phyloP scores from a whole-genome alignment of 1,140 invertebrate species.

The Saxidomus purpurata region DNA sequence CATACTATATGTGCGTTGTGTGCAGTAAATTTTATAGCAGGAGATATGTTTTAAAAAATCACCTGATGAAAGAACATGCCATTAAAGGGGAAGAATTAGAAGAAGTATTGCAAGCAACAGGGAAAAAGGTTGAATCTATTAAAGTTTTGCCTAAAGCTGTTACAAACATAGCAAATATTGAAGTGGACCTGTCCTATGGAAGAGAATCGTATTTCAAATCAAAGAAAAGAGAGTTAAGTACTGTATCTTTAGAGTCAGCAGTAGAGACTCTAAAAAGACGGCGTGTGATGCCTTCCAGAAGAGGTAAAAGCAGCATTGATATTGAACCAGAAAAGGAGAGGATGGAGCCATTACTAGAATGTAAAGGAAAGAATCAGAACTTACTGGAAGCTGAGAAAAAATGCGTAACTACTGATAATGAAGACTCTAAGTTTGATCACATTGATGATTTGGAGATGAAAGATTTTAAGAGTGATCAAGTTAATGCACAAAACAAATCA shows the following conservation, averaged over 20 bases:
- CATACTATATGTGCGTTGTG: conserved; percentile 36
- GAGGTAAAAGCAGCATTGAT: neutral
- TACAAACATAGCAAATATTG: neutral
- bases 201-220: neutral
- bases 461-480: too few species aligned
- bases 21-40: conserved; percentile 12
- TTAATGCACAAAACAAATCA: too few species aligned
- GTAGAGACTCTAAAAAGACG: neutral
- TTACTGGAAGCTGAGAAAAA: too few species aligned
- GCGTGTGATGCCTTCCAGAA: neutral
- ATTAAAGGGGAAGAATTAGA: conserved; percentile 18
- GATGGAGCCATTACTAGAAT: neutral
- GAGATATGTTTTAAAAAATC: conserved; percentile 20
- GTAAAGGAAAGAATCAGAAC: neutral
- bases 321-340: neutral
- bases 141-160: neutral
- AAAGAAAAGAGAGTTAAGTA: neutral
- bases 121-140: neutral
- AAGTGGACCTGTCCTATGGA: neutral
- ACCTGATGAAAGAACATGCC: conserved; percentile 25
- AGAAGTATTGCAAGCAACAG: neutral
- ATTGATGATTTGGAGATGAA: too few species aligned
- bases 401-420: too few species aligned
- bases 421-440: too few species aligned
- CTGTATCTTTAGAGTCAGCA: neutral